phyloP scores from a whole-genome alignment of 2,113 vertebrate species.

The Lontra canadensis region DNA sequence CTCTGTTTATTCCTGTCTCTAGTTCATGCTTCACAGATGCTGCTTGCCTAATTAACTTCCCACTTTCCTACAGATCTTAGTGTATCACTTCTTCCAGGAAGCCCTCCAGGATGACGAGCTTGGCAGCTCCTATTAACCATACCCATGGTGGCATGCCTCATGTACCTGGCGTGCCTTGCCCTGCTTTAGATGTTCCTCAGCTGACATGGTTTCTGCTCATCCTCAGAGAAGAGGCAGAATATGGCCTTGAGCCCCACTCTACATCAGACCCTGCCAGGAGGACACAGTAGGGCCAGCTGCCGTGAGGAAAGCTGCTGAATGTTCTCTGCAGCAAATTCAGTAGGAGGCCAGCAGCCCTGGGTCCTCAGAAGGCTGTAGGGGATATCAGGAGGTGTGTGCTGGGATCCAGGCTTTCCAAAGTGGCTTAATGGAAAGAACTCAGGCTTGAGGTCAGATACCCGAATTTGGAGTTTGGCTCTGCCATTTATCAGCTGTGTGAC shows the following conservation, averaged over 20 bases:
- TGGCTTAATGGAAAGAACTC: not conserved
- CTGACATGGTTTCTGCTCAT: not conserved
- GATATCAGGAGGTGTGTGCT: not conserved
- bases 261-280: not conserved
- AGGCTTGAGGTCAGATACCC: not conserved
- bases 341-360: not conserved
- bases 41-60: not conserved
- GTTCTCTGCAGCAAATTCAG: not conserved
- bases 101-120: not conserved
- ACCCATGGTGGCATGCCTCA: not conserved
- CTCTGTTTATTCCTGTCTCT: not conserved
- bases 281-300: not conserved
- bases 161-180: not conserved
- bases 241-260: not conserved
- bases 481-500: rapidly evolving
- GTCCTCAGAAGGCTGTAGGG: not conserved
- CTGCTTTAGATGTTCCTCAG: not conserved
- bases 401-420: not conserved
- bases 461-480: not conserved
- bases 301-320: rapidly evolving
- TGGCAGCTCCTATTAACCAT: not conserved
- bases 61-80: not conserved
- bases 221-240: not conserved
- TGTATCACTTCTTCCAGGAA: constrained; percentile 3
- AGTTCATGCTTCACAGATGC: not conserved